Percentiles rank a stretch among this genome's conserved stretches.
Evolutionary conservation across 2,888 invertebrate genomes (phyloP).

Genomic region (Platycnemis pennipes): DNA sequence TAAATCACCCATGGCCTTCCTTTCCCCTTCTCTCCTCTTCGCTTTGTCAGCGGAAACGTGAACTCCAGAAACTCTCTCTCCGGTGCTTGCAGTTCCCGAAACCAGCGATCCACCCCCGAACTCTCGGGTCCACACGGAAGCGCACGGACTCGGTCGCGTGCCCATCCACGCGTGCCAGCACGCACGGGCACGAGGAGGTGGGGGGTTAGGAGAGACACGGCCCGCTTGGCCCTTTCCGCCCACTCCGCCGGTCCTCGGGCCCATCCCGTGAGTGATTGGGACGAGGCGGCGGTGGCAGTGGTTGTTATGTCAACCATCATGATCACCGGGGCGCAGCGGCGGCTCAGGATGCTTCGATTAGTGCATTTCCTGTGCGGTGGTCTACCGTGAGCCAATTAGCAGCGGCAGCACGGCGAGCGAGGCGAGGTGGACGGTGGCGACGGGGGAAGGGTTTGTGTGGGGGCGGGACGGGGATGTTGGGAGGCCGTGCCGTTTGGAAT

Average conservation of each 20-base stretch:
- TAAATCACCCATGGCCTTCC: neutral
- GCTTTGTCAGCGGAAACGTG: too few species aligned
- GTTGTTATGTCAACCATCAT: conserved; percentile 54
- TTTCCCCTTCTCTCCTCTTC: neutral
- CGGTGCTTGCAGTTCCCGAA: too few species aligned
- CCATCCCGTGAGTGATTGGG: neutral
- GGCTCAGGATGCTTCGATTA: conserved; percentile 58
- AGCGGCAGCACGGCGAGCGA: neutral
- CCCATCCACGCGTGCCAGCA: too few species aligned
- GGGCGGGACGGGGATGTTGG: neutral
- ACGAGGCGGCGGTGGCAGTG: neutral
- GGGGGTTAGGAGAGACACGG: neutral
- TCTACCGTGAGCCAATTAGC: conserved; percentile 55
- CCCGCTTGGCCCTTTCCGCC: neutral
- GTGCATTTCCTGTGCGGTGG: conserved; percentile 55
- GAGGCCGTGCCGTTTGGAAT: neutral
- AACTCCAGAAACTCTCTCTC: too few species aligned
- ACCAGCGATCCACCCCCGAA: too few species aligned
- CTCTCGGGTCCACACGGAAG: too few species aligned
- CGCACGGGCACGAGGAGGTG: too few species aligned
- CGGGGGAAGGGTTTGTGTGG: too few species aligned
- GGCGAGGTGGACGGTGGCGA: conserved; percentile 4
- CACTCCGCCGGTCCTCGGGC: neutral
- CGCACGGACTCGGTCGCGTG: too few species aligned
- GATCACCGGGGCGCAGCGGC: neutral